These are phyloP conservation scores for Lindbergichthys nudifrons DNA, from an alignment of 2,797 vertebrate species.

Conservation along the genomic window DNA sequence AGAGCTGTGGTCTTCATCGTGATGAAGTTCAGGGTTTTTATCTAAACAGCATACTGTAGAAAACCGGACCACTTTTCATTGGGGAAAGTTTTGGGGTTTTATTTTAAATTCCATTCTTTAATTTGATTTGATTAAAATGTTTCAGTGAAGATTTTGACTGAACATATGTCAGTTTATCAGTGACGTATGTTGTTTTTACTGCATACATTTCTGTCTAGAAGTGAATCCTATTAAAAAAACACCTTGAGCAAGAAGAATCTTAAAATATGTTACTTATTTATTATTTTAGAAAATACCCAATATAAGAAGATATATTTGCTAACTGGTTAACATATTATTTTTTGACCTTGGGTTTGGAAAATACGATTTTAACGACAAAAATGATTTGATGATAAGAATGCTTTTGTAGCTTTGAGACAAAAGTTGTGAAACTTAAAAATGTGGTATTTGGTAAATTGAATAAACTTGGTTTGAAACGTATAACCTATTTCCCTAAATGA, in stretches of 20 bases:
- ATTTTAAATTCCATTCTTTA: no score
- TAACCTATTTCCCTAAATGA: background rate
- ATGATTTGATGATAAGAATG: no score
- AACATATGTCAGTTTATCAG: background rate
- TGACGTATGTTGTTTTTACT: background rate
- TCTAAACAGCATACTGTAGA: background rate
- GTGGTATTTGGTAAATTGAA: no score
- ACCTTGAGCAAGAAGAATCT: background rate
- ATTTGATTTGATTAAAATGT: no score
- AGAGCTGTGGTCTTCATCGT: constrained; percentile 16
- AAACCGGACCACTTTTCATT: background rate
- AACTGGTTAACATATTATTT: background rate
- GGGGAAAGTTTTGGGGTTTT: no score
- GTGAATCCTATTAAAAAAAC: background rate
- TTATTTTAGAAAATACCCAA: background rate
- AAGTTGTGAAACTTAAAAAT: no score
- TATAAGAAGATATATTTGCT: background rate
- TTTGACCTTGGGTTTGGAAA: no score
- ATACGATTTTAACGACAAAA: no score
- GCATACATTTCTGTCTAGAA: background rate
- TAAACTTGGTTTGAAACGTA: background rate
- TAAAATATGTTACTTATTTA: background rate
- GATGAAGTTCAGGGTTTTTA: constrained; percentile 14
- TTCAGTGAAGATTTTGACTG: no score
- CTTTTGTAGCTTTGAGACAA: no score